Evolutionary conservation across 23 tunicate species (phyloP).

Genomic region (Styela plicata): DNA sequence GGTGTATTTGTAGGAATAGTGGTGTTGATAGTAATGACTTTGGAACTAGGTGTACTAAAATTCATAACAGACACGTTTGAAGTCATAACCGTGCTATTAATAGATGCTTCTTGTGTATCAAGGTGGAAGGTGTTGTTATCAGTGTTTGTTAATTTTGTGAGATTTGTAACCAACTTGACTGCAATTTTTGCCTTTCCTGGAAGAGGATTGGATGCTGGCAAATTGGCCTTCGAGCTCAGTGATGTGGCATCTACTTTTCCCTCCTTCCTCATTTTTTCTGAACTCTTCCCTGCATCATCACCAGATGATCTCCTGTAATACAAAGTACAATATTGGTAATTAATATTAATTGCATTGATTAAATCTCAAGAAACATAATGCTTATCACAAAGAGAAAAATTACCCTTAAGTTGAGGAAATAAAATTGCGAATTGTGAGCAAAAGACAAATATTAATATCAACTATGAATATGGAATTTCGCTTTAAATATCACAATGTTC

Average conservation of each 20-base stretch:
- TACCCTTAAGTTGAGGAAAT: no score
- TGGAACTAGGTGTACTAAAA: background rate
- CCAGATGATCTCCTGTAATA: no score
- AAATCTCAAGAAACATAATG: no score
- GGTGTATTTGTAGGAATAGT: background rate
- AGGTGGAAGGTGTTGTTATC: background rate
- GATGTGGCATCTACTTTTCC: background rate
- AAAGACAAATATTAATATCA: no score
- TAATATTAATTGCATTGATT: no score
- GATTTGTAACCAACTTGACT: background rate
- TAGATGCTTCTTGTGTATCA: background rate
- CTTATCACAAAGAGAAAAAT: no score
- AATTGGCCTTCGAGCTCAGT: background rate
- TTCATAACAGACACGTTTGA: background rate
- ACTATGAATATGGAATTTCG: no score
- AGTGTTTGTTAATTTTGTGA: background rate
- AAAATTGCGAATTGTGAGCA: no score
- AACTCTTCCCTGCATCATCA: background rate
- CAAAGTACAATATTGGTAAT: no score
- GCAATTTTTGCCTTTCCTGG: background rate
- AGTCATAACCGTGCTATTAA: background rate
- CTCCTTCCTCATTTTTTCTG: background rate
- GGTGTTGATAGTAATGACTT: background rate
- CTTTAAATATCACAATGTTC: no score
- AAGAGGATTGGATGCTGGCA: background rate